These are phyloP conservation scores for Parazoanthus darwini DNA, from an alignment of 92 coral and sea anemone species.

Conservation along the genomic window DNA sequence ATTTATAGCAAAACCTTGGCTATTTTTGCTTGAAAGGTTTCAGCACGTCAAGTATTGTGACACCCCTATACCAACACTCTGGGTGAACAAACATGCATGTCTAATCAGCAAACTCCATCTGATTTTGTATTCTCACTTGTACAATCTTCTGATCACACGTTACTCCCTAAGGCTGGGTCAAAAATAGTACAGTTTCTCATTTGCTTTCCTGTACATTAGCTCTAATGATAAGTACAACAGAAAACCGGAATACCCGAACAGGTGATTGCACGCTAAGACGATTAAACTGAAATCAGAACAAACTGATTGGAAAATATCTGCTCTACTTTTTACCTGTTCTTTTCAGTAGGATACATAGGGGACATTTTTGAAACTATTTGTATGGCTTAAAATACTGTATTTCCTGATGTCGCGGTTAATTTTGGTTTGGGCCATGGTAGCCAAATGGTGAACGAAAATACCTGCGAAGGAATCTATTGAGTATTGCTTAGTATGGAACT, in stretches of 20 bases:
- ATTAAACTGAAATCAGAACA: conserved; percentile 11
- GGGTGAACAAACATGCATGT: neutral
- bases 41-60: neutral
- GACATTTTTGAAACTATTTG: neutral
- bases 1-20: conserved; percentile 9
- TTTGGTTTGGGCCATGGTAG: neutral
- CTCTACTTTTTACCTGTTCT: no score
- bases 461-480: neutral
- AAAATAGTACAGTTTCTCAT: neutral
- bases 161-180: conserved; percentile 1
- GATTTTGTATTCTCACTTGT: neutral
- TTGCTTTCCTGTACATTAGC: conserved; percentile 6
- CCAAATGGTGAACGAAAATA: neutral
- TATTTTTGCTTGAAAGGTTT: conserved; percentile 7
- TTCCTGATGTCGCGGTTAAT: neutral
- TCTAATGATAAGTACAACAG: neutral
- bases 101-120: conserved; percentile 16
- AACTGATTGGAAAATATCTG: neutral
- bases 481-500: no score
- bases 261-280: conserved; percentile 15
- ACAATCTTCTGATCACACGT: conserved; percentile 1
- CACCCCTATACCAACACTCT: neutral
- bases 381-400: neutral
- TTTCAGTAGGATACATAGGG: neutral
- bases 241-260: neutral